Conservation (phyloP, 2,113 vertebrate genomes). For the Etheostoma spectabile region DNA sequence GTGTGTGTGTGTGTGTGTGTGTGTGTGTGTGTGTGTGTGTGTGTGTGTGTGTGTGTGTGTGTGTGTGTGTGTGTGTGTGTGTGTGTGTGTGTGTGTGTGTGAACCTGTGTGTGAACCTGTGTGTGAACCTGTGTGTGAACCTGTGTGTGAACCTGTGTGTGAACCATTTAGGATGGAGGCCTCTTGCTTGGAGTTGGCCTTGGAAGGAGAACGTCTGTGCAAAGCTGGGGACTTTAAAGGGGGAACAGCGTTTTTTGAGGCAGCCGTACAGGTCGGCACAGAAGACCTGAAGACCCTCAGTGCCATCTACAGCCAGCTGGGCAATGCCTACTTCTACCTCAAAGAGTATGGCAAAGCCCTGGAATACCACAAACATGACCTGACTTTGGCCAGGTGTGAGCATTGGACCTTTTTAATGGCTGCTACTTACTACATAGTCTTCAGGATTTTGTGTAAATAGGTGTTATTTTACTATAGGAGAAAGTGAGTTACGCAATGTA, state of each 20-base stretch:
- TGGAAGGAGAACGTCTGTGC: slow-evolving; percentile 96
- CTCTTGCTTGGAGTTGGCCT: slow-evolving; percentile 94
- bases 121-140: background rate
- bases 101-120: slow-evolving; percentile 8
- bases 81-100: slow-evolving; percentile 13
- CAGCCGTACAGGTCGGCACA: slow-evolving; percentile 95
- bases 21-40: slow-evolving; percentile 9
- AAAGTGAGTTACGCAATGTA: background rate
- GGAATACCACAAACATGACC: slow-evolving; percentile 94
- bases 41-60: background rate
- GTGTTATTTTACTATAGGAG: background rate
- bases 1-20: slow-evolving; percentile 11
- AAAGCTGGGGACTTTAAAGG: slow-evolving; percentile 96
- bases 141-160: slow-evolving; percentile 26
- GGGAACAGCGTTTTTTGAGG: slow-evolving; percentile 94
- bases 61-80: background rate
- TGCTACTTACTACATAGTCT: background rate
- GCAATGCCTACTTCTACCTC: slow-evolving; percentile 98
- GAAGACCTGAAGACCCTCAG: slow-evolving; percentile 98
- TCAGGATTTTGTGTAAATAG: background rate
- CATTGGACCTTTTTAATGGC: background rate
- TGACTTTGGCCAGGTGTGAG: slow-evolving; percentile 96
- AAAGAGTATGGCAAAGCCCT: slow-evolving; percentile 95
- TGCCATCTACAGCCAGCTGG: slow-evolving; percentile 98
- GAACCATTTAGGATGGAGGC: slow-evolving; percentile 91